Conservation (phyloP, 2,888 invertebrate species). For the Eristalis pertinax region DNA sequence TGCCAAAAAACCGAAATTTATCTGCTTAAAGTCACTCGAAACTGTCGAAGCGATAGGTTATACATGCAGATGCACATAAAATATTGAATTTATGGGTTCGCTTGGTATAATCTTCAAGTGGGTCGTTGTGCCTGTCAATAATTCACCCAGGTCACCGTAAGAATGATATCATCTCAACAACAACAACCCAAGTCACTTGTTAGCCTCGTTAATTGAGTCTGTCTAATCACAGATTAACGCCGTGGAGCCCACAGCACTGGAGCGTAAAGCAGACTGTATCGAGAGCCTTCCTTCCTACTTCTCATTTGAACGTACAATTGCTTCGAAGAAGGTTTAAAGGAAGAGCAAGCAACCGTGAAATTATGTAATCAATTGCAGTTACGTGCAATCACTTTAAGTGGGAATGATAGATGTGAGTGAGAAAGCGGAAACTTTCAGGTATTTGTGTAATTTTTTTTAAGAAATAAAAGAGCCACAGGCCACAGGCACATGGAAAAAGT, state of each 20-base stretch:
- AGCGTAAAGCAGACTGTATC: not conserved
- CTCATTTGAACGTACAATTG: not conserved
- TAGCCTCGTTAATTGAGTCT: slow-evolving; percentile 1
- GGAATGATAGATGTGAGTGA: too few species aligned
- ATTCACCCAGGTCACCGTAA: not conserved
- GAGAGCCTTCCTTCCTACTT: not conserved
- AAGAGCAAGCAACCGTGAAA: not conserved
- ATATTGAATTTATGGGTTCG: not conserved
- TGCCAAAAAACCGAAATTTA: not conserved
- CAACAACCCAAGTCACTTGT: not conserved
- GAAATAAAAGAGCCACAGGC: too few species aligned
- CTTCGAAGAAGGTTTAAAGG: not conserved
- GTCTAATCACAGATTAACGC: not conserved
- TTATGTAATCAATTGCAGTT: not conserved
- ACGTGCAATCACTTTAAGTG: not conserved
- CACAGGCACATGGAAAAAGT: too few species aligned
- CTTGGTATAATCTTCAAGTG: not conserved
- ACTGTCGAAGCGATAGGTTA: not conserved
- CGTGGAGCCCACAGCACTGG: not conserved
- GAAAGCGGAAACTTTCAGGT: too few species aligned
- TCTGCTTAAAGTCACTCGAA: not conserved
- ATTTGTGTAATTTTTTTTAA: too few species aligned
- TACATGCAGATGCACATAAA: not conserved
- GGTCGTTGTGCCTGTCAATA: not conserved
- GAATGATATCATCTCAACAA: not conserved